Base-by-base conservation (phyloP, 2,888 invertebrate species). In the Protonemura montana region DNA sequence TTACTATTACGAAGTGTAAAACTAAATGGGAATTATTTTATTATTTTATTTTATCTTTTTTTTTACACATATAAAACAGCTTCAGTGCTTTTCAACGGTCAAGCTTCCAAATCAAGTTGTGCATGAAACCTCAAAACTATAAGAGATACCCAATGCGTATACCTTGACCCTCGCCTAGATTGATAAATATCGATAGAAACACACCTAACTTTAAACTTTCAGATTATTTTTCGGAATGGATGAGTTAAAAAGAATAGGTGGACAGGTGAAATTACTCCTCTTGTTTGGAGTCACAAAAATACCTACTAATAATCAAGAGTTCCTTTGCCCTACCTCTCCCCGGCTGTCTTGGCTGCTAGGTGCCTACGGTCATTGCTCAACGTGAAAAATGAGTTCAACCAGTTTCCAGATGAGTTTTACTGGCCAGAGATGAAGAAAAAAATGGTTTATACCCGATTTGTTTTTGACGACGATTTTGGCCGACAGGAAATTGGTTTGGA, bases 301-400 rank as follows among this genome's bases (percentile, higher is more conserved):
- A 80, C 16, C 26, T 81, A 81, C 25, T 81, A 81, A 29, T 81
- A 81, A 81, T 81, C 29, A 81, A 2, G 1, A 81, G 2, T 81
- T 30, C 16, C 30, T 28, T 5, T 27, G 7, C 5, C n/a, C 16
- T 81, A 3, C 26, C 78, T 7, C 83, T 25, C 30, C 1, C n/a
- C 10, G 82, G 30, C 6, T 59, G 16, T 2, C 6, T 13, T 59
- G 16, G 59, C 21, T 59, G 21, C 59, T 59, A 10, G 59, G 13
- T 59, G 16, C 59, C 21, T 13, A 26, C 84, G 84, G 84, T 84
- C 84, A 84, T 13, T 29, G 27, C 26, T 84, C 76, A 76, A 21
- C 59, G 59, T 84, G 84, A 84, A 84, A 84, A 84, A 84, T 84
- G 84, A 84, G 76, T 76, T 84, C 59, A 76, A 84, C 84, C 59